Percentiles rank a stretch among this genome's conserved stretches.
phyloP scores from a whole-genome alignment of 1,140 invertebrate genomes.

The Scaptomyza hsui region DNA sequence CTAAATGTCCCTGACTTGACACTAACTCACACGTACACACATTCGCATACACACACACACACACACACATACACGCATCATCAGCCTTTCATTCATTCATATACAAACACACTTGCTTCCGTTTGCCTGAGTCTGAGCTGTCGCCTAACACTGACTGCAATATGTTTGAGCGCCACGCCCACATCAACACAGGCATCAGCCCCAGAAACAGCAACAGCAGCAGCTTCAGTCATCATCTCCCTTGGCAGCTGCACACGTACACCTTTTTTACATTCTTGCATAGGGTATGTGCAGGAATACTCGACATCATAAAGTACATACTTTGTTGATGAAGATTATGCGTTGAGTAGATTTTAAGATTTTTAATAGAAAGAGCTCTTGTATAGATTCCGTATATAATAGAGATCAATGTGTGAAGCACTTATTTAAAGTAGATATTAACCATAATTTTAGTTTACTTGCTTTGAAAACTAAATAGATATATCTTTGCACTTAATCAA shows the following conservation, averaged over 20 bases:
- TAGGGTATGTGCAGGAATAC: neutral
- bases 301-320: neutral
- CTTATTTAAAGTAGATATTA: too few relatives aligned
- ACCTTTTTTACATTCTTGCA: constrained; percentile 9
- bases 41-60: constrained; percentile 30
- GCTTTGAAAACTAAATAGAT: too few relatives aligned
- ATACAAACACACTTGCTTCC: constrained; percentile 39
- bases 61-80: constrained; percentile 38
- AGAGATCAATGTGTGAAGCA: too few relatives aligned
- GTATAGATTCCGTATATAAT: too few relatives aligned
- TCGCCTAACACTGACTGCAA: constrained; percentile 71
- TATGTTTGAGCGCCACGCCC: constrained; percentile 68
- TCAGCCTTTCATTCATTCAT: constrained; percentile 59
- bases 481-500: neutral
- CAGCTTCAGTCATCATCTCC: constrained; percentile 12
- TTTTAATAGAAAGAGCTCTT: too few relatives aligned
- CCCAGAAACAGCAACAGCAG: constrained; percentile 1
- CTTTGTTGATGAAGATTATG: neutral
- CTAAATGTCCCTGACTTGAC: constrained; percentile 81
- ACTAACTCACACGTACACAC: constrained; percentile 60
- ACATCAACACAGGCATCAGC: constrained; percentile 16
- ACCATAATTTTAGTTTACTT: too few relatives aligned
- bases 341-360: neutral
- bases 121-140: constrained; percentile 44
- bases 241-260: constrained; percentile 43